Evolutionary conservation across 2,888 invertebrate genomes (phyloP).

Genomic region (Ferdinandea cuprea): DNA sequence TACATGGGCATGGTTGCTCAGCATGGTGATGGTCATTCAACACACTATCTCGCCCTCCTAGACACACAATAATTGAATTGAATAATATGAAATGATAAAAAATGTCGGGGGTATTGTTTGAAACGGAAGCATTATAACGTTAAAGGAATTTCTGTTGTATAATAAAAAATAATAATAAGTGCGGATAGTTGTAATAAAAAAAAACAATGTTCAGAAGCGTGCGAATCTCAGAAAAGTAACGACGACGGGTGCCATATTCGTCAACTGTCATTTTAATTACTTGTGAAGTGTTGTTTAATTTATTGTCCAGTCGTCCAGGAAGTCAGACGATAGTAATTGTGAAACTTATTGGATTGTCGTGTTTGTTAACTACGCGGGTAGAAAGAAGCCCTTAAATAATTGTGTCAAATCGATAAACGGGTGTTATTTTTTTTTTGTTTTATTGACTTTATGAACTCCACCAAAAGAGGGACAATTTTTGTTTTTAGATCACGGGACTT

Average conservation of each 20-base stretch:
- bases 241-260: slow-evolving; percentile 30
- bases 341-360: too few species aligned
- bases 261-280: slow-evolving; percentile 46
- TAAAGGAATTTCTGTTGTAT: slow-evolving; percentile 22
- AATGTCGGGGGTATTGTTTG: slow-evolving; percentile 14
- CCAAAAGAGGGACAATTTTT: too few species aligned
- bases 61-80: slow-evolving; percentile 37
- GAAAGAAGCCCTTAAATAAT: too few species aligned
- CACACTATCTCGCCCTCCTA: neutral
- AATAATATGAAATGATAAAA: slow-evolving; percentile 33
- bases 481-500: too few species aligned
- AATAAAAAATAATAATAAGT: slow-evolving; percentile 14
- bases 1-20: neutral
- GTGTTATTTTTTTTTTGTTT: too few species aligned
- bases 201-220: too few species aligned
- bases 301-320: neutral
- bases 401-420: too few species aligned
- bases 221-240: slow-evolving; percentile 12
- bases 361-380: too few species aligned
- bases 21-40: neutral
- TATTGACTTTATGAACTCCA: too few species aligned
- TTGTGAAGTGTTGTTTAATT: slow-evolving; percentile 31
- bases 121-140: slow-evolving; percentile 40
- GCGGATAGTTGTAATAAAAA: too few species aligned
- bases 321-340: neutral